phyloP scores from a whole-genome alignment of 2,113 vertebrate species.

The Archocentrus centrarchus region DNA sequence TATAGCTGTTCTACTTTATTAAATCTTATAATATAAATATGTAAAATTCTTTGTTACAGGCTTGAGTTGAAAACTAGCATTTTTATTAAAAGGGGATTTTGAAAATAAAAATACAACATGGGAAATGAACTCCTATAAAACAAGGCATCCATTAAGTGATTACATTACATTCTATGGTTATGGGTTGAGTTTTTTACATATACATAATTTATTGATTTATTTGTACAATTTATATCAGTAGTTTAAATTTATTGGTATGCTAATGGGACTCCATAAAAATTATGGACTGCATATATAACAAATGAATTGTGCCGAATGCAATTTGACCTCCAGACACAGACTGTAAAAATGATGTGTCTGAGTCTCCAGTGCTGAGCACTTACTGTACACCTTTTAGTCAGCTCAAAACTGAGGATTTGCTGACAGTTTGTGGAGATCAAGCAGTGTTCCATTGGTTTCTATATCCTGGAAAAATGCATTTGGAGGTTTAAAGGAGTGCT shows the following conservation, averaged over 20 bases:
- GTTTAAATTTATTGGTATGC: background rate
- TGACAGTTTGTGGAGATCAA: background rate
- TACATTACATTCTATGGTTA: background rate
- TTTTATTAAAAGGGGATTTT: fast-evolving
- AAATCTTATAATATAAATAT: background rate
- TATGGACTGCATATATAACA: background rate
- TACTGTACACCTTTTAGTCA: background rate
- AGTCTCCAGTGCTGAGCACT: background rate
- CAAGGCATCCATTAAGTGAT: background rate
- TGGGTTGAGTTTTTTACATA: background rate
- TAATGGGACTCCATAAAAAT: slow-evolving; percentile 8
- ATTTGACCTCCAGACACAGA: background rate
- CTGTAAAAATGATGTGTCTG: slow-evolving; percentile 7
- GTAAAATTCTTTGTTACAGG: background rate
- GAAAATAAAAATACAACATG: background rate
- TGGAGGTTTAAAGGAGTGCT: background rate
- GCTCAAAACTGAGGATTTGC: background rate
- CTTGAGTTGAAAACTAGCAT: fast-evolving
- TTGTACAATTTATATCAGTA: background rate
- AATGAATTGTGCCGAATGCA: background rate
- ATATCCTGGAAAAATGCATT: background rate
- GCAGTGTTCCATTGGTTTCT: background rate
- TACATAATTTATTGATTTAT: background rate
- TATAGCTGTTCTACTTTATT: background rate
- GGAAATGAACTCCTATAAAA: background rate